Percentiles rank a stretch among this genome's conserved stretches.
Evolutionary conservation across 2,888 invertebrate species (phyloP).

Genomic region (Encarsia formosa): DNA sequence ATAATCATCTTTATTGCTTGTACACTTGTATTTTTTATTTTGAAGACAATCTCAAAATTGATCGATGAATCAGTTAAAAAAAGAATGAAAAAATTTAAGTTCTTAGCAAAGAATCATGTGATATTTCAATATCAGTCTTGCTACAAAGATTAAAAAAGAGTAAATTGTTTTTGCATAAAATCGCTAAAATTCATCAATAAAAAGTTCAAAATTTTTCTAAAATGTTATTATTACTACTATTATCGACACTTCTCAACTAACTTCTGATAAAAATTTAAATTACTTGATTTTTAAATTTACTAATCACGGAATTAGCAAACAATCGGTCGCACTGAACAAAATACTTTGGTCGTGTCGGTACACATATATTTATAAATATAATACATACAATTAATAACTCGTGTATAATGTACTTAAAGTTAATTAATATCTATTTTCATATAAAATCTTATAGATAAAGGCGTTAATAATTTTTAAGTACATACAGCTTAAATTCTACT

Average conservation of each 20-base stretch:
- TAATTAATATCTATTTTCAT: slow-evolving; percentile 39
- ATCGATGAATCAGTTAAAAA: slow-evolving; percentile 19
- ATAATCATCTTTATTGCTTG: slow-evolving; percentile 26
- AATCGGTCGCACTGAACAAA: slow-evolving; percentile 28
- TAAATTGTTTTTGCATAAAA: slow-evolving; percentile 1
- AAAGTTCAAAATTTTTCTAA: slow-evolving; percentile 25
- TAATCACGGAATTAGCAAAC: slow-evolving; percentile 12
- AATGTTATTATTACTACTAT: slow-evolving; percentile 20
- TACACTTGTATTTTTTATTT: slow-evolving; percentile 20
- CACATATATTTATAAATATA: slow-evolving; percentile 25
- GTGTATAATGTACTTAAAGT: slow-evolving; percentile 28
- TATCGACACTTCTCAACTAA: slow-evolving; percentile 16
- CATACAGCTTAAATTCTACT: slow-evolving; percentile 34
- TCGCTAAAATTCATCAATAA: slow-evolving; percentile 12
- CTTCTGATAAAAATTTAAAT: slow-evolving; percentile 25
- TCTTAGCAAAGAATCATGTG: slow-evolving; percentile 18
- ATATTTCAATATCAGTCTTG: slow-evolving; percentile 26
- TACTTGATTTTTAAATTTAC: slow-evolving; percentile 9
- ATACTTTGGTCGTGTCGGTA: slow-evolving; percentile 48
- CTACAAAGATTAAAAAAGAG: slow-evolving; percentile 22
- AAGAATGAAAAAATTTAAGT: slow-evolving; percentile 20
- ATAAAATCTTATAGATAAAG: slow-evolving; percentile 41
- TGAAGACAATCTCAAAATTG: slow-evolving; percentile 24
- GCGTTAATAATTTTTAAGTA: slow-evolving; percentile 30
- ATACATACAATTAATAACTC: slow-evolving; percentile 41